A percentile compares a stretch with the other conserved stretches of the same genome.
Evolutionary conservation across 2,113 vertebrate genomes (phyloP).

Genomic region (Thalassarche chlororhynchos): DNA sequence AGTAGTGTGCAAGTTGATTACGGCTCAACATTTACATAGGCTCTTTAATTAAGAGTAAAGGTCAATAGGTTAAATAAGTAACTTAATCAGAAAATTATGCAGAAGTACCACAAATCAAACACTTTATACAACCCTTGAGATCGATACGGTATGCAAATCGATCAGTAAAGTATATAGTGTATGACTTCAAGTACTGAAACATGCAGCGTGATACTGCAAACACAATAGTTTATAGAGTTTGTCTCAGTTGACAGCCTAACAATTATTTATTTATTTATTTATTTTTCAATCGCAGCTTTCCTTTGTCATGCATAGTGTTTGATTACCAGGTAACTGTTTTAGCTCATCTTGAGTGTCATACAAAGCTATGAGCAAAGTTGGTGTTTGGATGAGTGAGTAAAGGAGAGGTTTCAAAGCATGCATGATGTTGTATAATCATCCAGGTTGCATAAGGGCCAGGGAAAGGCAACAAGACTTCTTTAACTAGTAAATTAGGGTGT

Average conservation of each 20-base stretch:
- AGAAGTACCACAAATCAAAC: slow-evolving; percentile 80
- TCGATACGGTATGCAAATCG: slow-evolving; percentile 82
- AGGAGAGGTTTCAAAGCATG: neutral
- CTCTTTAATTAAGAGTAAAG: slow-evolving; percentile 83
- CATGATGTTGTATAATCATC: neutral
- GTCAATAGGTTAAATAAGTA: slow-evolving; percentile 86
- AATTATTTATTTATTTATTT: neutral
- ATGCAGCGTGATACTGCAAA: slow-evolving; percentile 14
- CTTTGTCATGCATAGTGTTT: neutral
- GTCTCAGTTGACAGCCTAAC: neutral
- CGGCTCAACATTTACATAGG: slow-evolving; percentile 80
- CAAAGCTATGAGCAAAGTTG: neutral
- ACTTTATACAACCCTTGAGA: slow-evolving; percentile 76
- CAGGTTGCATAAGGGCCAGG: neutral
- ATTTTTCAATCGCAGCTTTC: neutral
- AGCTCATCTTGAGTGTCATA: neutral
- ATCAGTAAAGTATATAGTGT: slow-evolving; percentile 63
- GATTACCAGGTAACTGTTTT: neutral
- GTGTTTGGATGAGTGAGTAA: neutral
- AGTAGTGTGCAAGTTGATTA: slow-evolving; percentile 72
- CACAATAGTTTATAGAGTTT: slow-evolving; percentile 16
- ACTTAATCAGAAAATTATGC: slow-evolving; percentile 85
- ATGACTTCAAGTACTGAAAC: slow-evolving; percentile 61
- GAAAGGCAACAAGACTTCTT: neutral
- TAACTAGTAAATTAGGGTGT: neutral